Conservation (phyloP, 2,797 vertebrate genomes). For the Sebastiscus tertius region DNA sequence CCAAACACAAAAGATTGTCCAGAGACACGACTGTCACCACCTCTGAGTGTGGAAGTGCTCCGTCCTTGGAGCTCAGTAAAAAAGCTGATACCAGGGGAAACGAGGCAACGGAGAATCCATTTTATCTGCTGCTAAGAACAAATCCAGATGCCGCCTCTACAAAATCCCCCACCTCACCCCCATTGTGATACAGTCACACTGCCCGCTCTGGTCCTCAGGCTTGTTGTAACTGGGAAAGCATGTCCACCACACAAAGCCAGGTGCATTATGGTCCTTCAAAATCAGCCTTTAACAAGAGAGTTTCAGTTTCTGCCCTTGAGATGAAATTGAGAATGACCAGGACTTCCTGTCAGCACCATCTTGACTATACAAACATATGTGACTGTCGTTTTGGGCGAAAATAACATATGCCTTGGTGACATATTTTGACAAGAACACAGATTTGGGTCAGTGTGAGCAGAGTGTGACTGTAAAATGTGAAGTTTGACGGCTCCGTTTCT, state of each 20-base stretch:
- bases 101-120: conserved; percentile 52
- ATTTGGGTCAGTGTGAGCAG: no score
- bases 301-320: neutral
- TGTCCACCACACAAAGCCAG: neutral
- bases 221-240: conserved; percentile 20
- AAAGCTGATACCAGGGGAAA: conserved; percentile 29
- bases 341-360: no score
- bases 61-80: conserved; percentile 34
- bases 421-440: no score
- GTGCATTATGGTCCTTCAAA: neutral
- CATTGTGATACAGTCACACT: conserved; percentile 2
- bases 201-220: conserved; percentile 9
- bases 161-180: neutral
- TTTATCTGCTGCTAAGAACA: conserved; percentile 50
- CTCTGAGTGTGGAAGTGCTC: conserved; percentile 33
- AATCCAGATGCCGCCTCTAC: conserved; percentile 69
- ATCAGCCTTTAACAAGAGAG: neutral
- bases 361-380: no score
- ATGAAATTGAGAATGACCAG: neutral
- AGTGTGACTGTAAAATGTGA: no score
- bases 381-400: no score
- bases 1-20: conserved; percentile 1
- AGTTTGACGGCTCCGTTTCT: no score
- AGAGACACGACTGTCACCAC: conserved; percentile 53
- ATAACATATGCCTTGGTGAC: no score